Percentiles rank a stretch among this genome's conserved stretches.
Evolutionary conservation across 2,888 invertebrate species (phyloP).

Genomic region (Drosophila hamatofila): DNA sequence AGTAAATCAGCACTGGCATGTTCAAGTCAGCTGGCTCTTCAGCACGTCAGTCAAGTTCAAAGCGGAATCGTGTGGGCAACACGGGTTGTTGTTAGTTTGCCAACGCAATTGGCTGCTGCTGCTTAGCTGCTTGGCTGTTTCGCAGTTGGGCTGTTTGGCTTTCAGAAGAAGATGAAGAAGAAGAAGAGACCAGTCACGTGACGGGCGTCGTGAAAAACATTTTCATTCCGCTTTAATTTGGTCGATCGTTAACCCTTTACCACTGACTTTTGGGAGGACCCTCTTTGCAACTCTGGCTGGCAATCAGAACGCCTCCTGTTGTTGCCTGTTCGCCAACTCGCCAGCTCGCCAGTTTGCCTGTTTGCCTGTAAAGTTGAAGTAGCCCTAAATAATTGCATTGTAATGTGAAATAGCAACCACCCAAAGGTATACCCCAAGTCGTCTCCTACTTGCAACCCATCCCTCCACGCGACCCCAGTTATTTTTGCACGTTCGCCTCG

Average conservation of each 20-base stretch:
- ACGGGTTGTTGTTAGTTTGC: constrained; percentile 47
- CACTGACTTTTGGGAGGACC: constrained; percentile 25
- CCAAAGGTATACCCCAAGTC: constrained; percentile 34
- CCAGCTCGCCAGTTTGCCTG: constrained; percentile 17
- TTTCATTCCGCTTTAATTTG: constrained; percentile 76
- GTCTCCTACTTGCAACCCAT: constrained; percentile 3
- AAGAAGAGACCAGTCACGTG: constrained; percentile 44
- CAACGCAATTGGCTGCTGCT: constrained; percentile 36
- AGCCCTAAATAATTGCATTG: constrained; percentile 83
- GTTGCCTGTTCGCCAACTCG: constrained; percentile 20
- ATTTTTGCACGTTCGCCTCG: constrained; percentile 73
- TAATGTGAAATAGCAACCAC: constrained; percentile 80
- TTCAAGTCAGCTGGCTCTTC: constrained; percentile 61
- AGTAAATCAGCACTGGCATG: constrained; percentile 27
- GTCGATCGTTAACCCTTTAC: constrained; percentile 81
- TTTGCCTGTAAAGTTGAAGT: constrained; percentile 63
- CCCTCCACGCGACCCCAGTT: constrained; percentile 61
- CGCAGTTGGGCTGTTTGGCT: neutral
- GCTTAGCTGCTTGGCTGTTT: neutral
- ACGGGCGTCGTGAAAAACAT: constrained; percentile 48
- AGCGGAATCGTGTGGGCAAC: constrained; percentile 57
- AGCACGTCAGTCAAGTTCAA: constrained; percentile 78
- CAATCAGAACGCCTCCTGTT: constrained; percentile 71
- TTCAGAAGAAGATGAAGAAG: neutral
- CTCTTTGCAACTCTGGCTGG: constrained; percentile 48